Conservation (phyloP, 2,797 vertebrate species). For the Semotilus atromaculatus region DNA sequence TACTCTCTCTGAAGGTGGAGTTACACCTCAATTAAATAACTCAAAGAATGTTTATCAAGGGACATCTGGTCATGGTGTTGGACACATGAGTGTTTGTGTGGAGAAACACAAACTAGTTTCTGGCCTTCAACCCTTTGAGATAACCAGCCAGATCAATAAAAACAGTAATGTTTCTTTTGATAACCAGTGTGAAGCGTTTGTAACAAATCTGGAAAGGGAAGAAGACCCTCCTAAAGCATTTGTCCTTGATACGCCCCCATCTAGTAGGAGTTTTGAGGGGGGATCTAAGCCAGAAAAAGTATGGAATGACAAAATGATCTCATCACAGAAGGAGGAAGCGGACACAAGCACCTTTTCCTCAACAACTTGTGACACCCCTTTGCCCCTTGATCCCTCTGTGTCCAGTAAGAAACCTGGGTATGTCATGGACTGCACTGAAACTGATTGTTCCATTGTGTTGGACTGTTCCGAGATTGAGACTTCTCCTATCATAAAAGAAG, state of each 20-base stretch:
- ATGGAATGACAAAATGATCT: constrained; percentile 61
- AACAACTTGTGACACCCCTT: constrained; percentile 76
- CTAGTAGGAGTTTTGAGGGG: constrained; percentile 62
- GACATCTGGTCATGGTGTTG: constrained; percentile 38
- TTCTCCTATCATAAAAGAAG: constrained; percentile 68
- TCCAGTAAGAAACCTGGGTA: constrained; percentile 79
- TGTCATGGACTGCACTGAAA: constrained; percentile 84
- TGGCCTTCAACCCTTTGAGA: constrained; percentile 82
- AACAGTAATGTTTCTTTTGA: constrained; percentile 71
- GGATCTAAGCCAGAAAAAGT: constrained; percentile 51
- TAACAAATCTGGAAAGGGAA: constrained; percentile 73
- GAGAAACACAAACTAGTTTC: constrained; percentile 84
- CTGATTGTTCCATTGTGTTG: constrained; percentile 88
- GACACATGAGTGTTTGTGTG: constrained; percentile 78
- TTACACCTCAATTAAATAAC: constrained; percentile 63
- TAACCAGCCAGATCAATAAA: constrained; percentile 76
- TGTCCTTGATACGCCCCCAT: constrained; percentile 61
- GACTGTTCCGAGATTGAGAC: constrained; percentile 87
- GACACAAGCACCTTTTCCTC: constrained; percentile 77
- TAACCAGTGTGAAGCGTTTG: constrained; percentile 70
- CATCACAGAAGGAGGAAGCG: constrained; percentile 68
- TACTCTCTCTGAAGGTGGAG: constrained; percentile 72
- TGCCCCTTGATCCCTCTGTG: constrained; percentile 78
- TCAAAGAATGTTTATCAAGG: constrained; percentile 69
- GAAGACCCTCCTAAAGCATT: constrained; percentile 59